phyloP scores from a whole-genome alignment of 2,113 vertebrate genomes.

The Pungitius pungitius region DNA sequence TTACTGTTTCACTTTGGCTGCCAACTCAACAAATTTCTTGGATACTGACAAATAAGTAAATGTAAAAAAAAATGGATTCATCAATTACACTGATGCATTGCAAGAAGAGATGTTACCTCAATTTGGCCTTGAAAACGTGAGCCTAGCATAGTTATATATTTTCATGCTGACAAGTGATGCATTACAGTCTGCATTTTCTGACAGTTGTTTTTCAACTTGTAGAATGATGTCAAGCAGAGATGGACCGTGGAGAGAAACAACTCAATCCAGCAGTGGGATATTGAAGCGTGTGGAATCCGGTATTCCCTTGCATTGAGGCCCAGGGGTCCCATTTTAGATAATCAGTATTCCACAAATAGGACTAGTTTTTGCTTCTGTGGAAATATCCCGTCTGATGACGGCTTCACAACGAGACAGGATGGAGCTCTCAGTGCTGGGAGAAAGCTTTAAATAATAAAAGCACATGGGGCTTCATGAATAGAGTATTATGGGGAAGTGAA shows the following conservation, averaged over 20 bases:
- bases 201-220: constrained; percentile 37
- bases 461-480: constrained; percentile 76
- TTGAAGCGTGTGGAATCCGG: constrained; percentile 58
- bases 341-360: constrained; percentile 76
- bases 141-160: constrained; percentile 62
- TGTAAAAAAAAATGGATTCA: constrained; percentile 24
- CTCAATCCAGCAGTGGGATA: constrained; percentile 58
- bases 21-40: constrained; percentile 52
- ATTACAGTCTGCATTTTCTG: constrained; percentile 43
- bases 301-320: constrained; percentile 59
- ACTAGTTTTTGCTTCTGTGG: constrained; percentile 69
- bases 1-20: constrained; percentile 14
- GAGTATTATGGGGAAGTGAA: constrained; percentile 77
- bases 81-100: constrained; percentile 55
- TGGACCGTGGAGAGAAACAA: constrained; percentile 20
- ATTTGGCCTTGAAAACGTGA: constrained; percentile 59
- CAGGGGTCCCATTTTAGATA: constrained; percentile 69
- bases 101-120: constrained; percentile 50
- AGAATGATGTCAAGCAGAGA: constrained; percentile 48
- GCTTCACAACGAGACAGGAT: constrained; percentile 72
- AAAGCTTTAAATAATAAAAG: constrained; percentile 80
- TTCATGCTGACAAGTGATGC: constrained; percentile 53
- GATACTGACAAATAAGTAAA: constrained; percentile 56
- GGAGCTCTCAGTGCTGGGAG: constrained; percentile 67
- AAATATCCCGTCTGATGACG: constrained; percentile 71